Evolutionary conservation across 2,797 vertebrate species (phyloP), one percentile per base, ranked within the genome.

Genomic region (Alfaro cultratus): DNA sequence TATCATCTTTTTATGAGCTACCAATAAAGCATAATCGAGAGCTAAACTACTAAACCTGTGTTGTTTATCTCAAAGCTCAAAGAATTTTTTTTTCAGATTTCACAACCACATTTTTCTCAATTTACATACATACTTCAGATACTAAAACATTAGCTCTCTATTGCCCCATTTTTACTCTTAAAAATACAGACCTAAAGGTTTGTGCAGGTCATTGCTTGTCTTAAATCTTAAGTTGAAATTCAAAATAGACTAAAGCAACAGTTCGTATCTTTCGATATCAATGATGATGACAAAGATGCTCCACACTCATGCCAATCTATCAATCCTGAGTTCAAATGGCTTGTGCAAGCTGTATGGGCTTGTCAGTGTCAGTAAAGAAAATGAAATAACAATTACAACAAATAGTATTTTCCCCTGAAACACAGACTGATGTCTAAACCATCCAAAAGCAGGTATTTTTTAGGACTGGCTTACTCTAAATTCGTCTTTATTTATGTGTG

Each of bases 291-390:
- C 76, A 75, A 80, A 46, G 64, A 46, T 45, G 36, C n/a, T 60
- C 26, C 23, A 12, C 31, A 10, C 31, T 78, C 49, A 51, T 82
- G 80, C 57, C 80, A 80, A 68, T 1, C 75, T n/a, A 62, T 70
- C 79, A 78, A 2, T 29, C 64, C 73, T 71, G 26, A 62, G 68
- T 83, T 86, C 84, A 76, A 1, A 15, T 77, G 86, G 86, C 60
- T 41, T 68, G 64, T 60, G 75, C 55, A 83, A 85, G 85, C 85
- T 88, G 88, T 84, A 79, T 41, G 0, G 83, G 77, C 87, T 78
- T 76, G 85, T 84, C 78, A 36, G 76, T 64, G 70, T 73, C 1
- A 23, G 72, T 57, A 29, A 31, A 6, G 64, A 36, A 60, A 62
- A 60, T 68, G 77, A 90, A 90, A 79, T 81, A 86, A 77, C 82